Base-by-base conservation (phyloP, 2,888 invertebrate species). In the Cybosia mesomella region DNA sequence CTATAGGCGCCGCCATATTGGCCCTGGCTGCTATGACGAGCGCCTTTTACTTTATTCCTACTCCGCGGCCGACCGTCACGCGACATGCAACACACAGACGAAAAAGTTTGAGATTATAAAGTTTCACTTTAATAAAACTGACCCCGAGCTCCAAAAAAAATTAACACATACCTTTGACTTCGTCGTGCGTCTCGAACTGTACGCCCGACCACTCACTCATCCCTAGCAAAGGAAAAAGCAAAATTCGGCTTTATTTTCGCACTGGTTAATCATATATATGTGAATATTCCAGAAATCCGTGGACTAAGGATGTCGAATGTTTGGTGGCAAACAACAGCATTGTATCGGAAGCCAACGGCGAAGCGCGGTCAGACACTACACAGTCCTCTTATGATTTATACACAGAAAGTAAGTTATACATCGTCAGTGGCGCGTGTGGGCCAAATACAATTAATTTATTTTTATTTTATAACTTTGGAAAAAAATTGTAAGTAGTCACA, bases 291-390 rank as follows among this genome's bases (percentile, higher is more conserved):
- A 94, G 94, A 83, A 99, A 99, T 92, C 99, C 99, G 0, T 99
- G 98, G 98, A 99, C 98, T 0, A 98, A 98, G 71, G 99, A 99
- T 85, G 97, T 98, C 73, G 99, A 99, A 86, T 98, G 97, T 87
- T 95, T 99, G 75, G 97, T 98, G 77, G 97, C 98, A 0, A 98
- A 98, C 89, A 98, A 98, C 92, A 97, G 96, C 0, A 95, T 98
- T 60, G 95, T 98, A 70, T 58, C 79, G 0, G 89, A 88, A 0
- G 55, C 73, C 0, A 77, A 77, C 0, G 57, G 69, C 13, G 68
- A 74, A 7, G 55, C 75, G 4, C 72, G 71, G 5, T 49, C 66
- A 0, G 85, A 83, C n/a, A 70, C 76, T 7, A 66, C 72, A 4
- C 82, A 76, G 9, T 59, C 72, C 0, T 66, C 82, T 9, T 87